These are phyloP conservation scores for Ephialtes manifestator DNA, from an alignment of 2,888 invertebrate genomes.

Conservation along the genomic window DNA sequence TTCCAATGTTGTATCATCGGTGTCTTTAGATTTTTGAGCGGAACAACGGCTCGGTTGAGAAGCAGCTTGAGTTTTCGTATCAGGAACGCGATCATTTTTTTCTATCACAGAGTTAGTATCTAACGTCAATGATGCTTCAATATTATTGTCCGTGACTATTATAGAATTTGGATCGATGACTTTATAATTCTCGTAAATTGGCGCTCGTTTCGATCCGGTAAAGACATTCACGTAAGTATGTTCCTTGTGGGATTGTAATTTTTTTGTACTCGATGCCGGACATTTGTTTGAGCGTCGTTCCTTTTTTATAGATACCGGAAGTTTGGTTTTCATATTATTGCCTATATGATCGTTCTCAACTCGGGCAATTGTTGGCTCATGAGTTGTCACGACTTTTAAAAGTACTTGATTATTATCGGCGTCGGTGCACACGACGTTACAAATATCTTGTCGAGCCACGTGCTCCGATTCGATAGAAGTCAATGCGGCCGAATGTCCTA, in stretches of 20 bases:
- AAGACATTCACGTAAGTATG: slow-evolving; percentile 79
- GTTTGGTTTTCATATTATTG: slow-evolving; percentile 23
- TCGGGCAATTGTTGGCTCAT: slow-evolving; percentile 74
- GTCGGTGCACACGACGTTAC: slow-evolving; percentile 69
- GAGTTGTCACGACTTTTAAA: slow-evolving; percentile 75
- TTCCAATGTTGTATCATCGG: slow-evolving; percentile 26
- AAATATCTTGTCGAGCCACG: not conserved
- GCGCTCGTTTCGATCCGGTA: slow-evolving; percentile 66
- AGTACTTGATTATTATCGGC: slow-evolving; percentile 76
- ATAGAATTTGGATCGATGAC: slow-evolving; percentile 1
- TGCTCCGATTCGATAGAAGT: not conserved
- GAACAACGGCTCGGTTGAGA: not conserved
- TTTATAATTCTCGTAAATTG: slow-evolving; percentile 78
- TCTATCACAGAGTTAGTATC: slow-evolving; percentile 11
- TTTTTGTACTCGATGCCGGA: not conserved
- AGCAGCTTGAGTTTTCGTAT: slow-evolving; percentile 45
- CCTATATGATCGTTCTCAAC: slow-evolving; percentile 73
- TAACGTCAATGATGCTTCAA: not conserved
- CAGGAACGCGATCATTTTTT: not conserved
- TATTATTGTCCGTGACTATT: not conserved
- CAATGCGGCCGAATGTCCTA: not conserved
- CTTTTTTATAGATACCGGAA: not conserved
- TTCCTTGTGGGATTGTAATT: slow-evolving; percentile 35
- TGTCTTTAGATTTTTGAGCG: not conserved
- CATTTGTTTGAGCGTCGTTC: slow-evolving; percentile 18